phyloP scores from a whole-genome alignment of 2,888 invertebrate species.

The Dasypogon diadema region DNA sequence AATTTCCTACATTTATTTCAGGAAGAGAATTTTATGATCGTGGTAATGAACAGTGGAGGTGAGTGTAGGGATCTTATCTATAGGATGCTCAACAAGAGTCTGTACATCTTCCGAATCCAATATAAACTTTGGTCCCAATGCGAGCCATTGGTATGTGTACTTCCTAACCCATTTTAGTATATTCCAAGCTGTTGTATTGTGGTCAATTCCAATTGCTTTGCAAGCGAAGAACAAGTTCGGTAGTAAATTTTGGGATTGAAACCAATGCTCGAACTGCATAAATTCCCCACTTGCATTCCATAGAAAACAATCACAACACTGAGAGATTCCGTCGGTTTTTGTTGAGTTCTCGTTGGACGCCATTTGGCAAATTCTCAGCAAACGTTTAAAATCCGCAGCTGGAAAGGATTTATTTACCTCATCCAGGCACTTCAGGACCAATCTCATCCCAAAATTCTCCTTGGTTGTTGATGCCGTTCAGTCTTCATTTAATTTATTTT shows the following conservation, averaged over 20 bases:
- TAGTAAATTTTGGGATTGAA: not conserved
- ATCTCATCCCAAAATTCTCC: not conserved
- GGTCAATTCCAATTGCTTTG: not conserved
- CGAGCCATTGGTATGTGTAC: not conserved
- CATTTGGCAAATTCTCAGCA: not conserved
- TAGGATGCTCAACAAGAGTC: not conserved
- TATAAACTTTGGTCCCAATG: not conserved
- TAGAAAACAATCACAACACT: not conserved
- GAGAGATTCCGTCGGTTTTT: not conserved
- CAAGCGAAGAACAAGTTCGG: not conserved
- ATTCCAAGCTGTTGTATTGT: not conserved
- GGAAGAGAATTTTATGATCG: not conserved
- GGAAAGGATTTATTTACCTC: not conserved
- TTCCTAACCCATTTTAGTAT: not conserved
- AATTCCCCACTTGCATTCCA: not conserved
- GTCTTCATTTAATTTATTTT: not conserved
- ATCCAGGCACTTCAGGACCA: not conserved
- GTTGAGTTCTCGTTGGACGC: not conserved
- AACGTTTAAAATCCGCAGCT: not conserved
- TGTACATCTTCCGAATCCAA: not conserved
- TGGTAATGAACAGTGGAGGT: not conserved
- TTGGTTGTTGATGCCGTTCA: not conserved
- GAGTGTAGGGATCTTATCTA: not conserved
- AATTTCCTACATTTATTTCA: too few relatives aligned
- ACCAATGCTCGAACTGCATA: not conserved